Base-by-base conservation (phyloP, 2,113 vertebrate genomes). In the Porphyrio hochstetteri region DNA sequence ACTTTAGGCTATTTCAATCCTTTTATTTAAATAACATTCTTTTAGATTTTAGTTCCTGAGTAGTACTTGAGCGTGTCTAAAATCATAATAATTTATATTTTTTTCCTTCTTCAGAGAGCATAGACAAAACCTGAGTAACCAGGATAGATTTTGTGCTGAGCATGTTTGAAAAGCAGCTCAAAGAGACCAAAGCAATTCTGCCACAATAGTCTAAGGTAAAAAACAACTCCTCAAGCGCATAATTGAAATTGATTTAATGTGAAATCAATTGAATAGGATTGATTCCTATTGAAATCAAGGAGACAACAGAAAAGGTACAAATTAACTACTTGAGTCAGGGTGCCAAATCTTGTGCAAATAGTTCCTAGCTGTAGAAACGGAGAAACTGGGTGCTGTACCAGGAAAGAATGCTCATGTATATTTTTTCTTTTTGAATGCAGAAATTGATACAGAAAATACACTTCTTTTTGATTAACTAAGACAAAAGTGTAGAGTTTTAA, bases 191-290 rank as follows among this genome's bases (percentile, higher is more conserved):
- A 94, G 67, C 20, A 68, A 69, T 88, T 90, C 90, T 90, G 13
- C 40, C 11, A 27, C 2, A 27, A 19, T 53, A 70, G 11, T 74
- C 19, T 69, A 44, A 85, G 31, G 38, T 57, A 57, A 35, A 94
- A 92, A 40, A 52, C 60, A 93, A 60, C 42, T 94, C 61, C 40
- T 86, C 44, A 84, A 88, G 69, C 31, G 92, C 17, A 24, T 76
- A 96, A 93, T 29, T 95, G 80, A 95, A 95, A 92, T 84, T 64
- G 77, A 92, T 95, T 92, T 65, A 70, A 84, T 84, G 35, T 76
- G 84, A 94, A 95, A 95, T 89, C 48, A 53, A 19, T 68, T 82
- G 61, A 84, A 88, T 42, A 78, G 18, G n/a, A 78, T 56, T 86
- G 70, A 89, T 91, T 91, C 61, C 40, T 69, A 33, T 7, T 63